phyloP scores from a whole-genome alignment of 2,797 vertebrate genomes.

The Channallabes apus region DNA sequence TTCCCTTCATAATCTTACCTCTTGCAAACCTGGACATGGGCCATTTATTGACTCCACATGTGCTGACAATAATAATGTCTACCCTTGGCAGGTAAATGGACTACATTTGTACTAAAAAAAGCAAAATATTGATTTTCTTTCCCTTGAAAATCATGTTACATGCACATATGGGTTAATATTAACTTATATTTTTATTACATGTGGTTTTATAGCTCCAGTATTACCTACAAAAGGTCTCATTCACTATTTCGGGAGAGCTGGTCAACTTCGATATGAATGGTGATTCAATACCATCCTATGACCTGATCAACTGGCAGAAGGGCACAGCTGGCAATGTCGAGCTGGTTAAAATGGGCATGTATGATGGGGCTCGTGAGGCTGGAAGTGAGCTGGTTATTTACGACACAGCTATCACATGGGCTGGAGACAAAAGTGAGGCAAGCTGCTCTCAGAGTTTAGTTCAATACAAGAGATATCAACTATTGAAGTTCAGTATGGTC shows the following conservation, averaged over 20 bases:
- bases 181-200: not conserved
- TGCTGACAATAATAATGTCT: conserved; percentile 62
- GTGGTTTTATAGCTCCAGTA: conserved; percentile 67
- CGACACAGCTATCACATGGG: conserved; percentile 71
- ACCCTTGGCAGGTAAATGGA: conserved; percentile 74
- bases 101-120: not conserved
- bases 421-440: conserved; percentile 76
- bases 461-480: conserved; percentile 74
- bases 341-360: conserved; percentile 75
- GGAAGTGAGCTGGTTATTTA: conserved; percentile 73
- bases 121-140: no score
- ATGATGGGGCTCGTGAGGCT: conserved; percentile 68
- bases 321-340: conserved; percentile 67
- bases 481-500: conserved; percentile 76
- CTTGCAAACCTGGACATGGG: conserved; percentile 66
- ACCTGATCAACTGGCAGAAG: conserved; percentile 77
- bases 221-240: conserved; percentile 72
- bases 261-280: conserved; percentile 77
- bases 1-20: conserved; percentile 73
- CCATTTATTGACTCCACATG: conserved; percentile 73
- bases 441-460: conserved; percentile 76
- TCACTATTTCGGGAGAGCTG: conserved; percentile 66
- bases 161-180: not conserved
- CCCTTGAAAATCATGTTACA: not conserved
- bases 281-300: conserved; percentile 74